These are phyloP conservation scores for Megaustenia siamemsis DNA, from an alignment of 2,888 invertebrate genomes.

Conservation along the genomic window DNA sequence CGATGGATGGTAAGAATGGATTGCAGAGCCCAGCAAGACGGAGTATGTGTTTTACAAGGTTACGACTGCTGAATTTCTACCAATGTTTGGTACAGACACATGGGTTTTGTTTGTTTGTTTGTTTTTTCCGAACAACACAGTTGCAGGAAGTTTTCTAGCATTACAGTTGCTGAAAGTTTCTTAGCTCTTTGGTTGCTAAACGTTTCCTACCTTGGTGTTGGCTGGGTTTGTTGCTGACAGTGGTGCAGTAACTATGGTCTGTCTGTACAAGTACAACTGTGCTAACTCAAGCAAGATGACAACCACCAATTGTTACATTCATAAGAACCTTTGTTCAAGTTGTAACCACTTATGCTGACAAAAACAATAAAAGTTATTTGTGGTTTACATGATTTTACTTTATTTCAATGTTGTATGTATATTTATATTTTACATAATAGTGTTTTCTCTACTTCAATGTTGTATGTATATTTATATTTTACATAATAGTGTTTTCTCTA, in stretches of 20 bases:
- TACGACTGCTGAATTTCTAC: neutral
- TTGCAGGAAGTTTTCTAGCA: slow-evolving; percentile 30
- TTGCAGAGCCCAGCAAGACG: no score
- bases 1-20: neutral
- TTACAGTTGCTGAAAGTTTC: slow-evolving; percentile 26
- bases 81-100: slow-evolving; percentile 30
- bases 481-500: neutral
- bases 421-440: neutral
- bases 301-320: slow-evolving; percentile 50
- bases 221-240: slow-evolving; percentile 37
- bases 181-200: slow-evolving; percentile 24
- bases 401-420: neutral
- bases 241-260: slow-evolving; percentile 47
- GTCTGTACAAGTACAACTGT: slow-evolving; percentile 19
- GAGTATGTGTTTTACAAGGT: neutral
- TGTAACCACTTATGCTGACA: slow-evolving; percentile 51
- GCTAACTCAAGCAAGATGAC: slow-evolving; percentile 42
- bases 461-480: neutral
- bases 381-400: slow-evolving; percentile 39
- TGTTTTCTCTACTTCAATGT: neutral
- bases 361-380: slow-evolving; percentile 54
- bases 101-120: slow-evolving; percentile 21
- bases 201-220: slow-evolving; percentile 23
- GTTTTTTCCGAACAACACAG: slow-evolving; percentile 26
- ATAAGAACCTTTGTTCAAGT: slow-evolving; percentile 50